These are phyloP conservation scores for Tetraodon nigroviridis DNA, from an alignment of 2,113 vertebrate species.

Conservation along the genomic window DNA sequence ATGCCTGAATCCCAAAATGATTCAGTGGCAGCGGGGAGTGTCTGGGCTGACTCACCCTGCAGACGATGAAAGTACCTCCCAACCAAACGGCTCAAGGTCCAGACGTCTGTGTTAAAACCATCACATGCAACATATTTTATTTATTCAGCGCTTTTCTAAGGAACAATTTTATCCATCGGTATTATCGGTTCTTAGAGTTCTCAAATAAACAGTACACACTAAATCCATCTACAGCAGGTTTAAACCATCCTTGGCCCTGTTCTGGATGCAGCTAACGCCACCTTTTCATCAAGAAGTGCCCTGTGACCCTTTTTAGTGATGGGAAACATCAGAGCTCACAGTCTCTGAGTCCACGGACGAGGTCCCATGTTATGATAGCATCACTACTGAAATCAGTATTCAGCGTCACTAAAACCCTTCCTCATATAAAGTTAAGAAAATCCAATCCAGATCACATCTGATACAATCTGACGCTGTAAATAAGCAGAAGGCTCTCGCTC, in stretches of 20 bases:
- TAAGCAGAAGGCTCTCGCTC: no score
- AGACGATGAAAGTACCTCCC: constrained; percentile 50
- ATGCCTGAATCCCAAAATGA: constrained; percentile 33
- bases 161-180: no score
- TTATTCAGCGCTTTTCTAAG: neutral
- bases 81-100: constrained; percentile 43
- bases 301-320: constrained; percentile 57
- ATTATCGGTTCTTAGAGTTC: no score
- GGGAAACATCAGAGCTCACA: neutral
- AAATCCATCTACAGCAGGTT: no score
- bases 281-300: constrained; percentile 37
- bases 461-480: no score
- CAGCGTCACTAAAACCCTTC: no score
- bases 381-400: no score
- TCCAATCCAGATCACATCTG: no score
- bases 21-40: constrained; percentile 41
- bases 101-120: constrained; percentile 8
- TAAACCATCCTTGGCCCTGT: neutral
- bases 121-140: neutral
- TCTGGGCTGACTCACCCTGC: constrained; percentile 49
- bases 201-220: no score
- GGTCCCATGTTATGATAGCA: no score
- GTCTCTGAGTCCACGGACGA: neutral
- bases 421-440: no score
- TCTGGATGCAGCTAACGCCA: constrained; percentile 21